A percentile compares a stretch with the other conserved stretches of the same genome.
These are phyloP conservation scores for Nesoenas mayeri DNA, from an alignment of 2,113 vertebrate genomes.

Conservation along the genomic window DNA sequence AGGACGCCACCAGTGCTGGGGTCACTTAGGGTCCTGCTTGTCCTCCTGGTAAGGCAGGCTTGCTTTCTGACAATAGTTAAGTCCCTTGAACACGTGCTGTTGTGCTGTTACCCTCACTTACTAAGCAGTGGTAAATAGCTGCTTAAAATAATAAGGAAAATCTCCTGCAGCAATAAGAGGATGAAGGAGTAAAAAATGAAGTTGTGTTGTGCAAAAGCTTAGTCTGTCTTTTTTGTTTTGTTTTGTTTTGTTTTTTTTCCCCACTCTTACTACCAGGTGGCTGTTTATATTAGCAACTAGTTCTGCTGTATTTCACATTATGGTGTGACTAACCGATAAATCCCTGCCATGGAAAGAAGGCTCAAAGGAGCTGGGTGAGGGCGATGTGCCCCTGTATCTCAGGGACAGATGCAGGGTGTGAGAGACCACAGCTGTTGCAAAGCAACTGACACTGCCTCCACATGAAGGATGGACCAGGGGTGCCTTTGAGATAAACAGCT, in stretches of 20 bases:
- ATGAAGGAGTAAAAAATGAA: background rate
- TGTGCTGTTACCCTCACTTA: background rate
- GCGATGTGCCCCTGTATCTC: background rate
- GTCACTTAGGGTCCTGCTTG: background rate
- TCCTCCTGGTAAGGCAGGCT: background rate
- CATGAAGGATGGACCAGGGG: background rate
- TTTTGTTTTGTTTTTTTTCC: background rate
- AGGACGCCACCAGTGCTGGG: rapidly evolving
- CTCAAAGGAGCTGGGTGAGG: background rate
- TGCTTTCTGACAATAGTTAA: background rate
- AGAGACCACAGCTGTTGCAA: background rate
- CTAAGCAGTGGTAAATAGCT: background rate
- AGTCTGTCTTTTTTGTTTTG: background rate
- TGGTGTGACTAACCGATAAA: background rate
- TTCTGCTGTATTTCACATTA: background rate
- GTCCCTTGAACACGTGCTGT: background rate
- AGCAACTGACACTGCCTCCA: background rate
- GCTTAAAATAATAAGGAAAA: background rate
- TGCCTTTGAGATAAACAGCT: background rate
- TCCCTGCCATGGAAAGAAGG: background rate
- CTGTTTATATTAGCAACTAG: background rate
- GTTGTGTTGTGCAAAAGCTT: background rate
- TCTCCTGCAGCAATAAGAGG: background rate
- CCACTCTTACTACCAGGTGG: background rate
- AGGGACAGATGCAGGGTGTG: background rate